Evolutionary conservation across 2,888 invertebrate genomes (phyloP).

Genomic region (Synanthedon myopaeformis): DNA sequence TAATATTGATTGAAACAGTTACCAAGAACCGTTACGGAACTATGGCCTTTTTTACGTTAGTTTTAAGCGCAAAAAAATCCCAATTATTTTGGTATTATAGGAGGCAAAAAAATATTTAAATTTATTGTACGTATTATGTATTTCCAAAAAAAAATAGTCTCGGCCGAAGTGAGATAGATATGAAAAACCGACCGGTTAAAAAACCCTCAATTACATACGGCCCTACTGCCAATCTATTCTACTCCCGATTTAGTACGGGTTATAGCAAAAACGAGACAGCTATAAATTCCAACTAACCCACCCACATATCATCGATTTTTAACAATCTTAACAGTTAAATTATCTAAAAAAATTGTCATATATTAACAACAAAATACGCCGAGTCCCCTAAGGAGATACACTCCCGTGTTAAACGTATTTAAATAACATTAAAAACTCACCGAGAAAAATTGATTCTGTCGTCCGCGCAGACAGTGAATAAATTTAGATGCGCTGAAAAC

Average conservation of each 20-base stretch:
- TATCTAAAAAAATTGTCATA: constrained; percentile 19
- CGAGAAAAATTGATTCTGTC: constrained; percentile 46
- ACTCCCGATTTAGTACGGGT: constrained; percentile 43
- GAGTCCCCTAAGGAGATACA: constrained; percentile 12
- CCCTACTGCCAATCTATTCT: constrained; percentile 36
- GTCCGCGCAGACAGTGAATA: constrained; percentile 51
- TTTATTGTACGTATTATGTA: too few relatives aligned
- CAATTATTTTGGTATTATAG: too few relatives aligned
- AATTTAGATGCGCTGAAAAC: constrained; percentile 61
- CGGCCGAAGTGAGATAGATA: constrained; percentile 29
- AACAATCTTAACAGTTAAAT: constrained; percentile 29
- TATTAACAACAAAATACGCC: constrained; percentile 18
- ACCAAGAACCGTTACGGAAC: too few relatives aligned
- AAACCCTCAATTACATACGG: constrained; percentile 27
- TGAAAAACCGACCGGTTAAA: constrained; percentile 35
- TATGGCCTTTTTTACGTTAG: too few relatives aligned
- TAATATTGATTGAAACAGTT: too few relatives aligned
- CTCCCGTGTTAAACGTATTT: constrained; percentile 14
- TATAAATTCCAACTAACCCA: constrained; percentile 38
- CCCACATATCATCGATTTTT: constrained; percentile 69
- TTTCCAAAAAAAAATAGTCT: neutral
- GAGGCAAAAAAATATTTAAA: too few relatives aligned
- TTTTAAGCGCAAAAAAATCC: too few relatives aligned
- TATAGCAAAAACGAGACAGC: constrained; percentile 40
- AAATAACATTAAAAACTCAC: constrained; percentile 48